phyloP scores from a whole-genome alignment of 2,113 vertebrate species.

The Nycticebus coucang region DNA sequence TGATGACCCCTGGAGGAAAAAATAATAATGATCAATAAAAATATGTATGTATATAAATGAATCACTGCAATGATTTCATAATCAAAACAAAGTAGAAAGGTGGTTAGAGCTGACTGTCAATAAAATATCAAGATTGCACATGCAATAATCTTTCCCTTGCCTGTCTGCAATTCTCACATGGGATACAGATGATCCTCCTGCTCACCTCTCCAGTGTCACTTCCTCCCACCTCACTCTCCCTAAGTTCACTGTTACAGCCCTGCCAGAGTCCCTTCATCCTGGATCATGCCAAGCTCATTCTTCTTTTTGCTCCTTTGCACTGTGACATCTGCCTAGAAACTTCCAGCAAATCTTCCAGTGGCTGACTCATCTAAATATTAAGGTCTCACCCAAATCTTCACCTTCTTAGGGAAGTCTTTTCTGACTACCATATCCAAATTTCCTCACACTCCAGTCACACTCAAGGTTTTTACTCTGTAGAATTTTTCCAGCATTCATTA shows the following conservation, averaged over 20 bases:
- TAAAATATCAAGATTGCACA: slow-evolving; percentile 17
- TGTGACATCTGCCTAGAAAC: slow-evolving; percentile 11
- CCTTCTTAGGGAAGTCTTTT: not conserved
- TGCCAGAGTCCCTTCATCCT: not conserved
- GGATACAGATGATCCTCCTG: not conserved
- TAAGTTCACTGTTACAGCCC: not conserved
- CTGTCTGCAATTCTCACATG: not conserved
- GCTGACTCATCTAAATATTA: slow-evolving; percentile 30
- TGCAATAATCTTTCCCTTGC: not conserved
- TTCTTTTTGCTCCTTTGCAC: slow-evolving; percentile 5
- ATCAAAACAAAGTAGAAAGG: slow-evolving; percentile 41
- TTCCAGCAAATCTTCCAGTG: not conserved
- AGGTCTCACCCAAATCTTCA: not conserved
- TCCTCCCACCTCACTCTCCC: not conserved
- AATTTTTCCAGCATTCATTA: not conserved
- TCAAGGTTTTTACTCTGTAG: not conserved
- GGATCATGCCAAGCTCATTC: not conserved
- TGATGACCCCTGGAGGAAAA: too few relatives aligned
- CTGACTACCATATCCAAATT: not conserved
- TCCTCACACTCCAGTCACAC: not conserved
- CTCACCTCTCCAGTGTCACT: not conserved
- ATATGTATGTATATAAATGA: not conserved
- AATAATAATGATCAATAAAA: not conserved
- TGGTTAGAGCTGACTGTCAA: not conserved
- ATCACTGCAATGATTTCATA: slow-evolving; percentile 7